phyloP scores from a whole-genome alignment of 2,888 invertebrate species.

The Priapulus caudatus region DNA sequence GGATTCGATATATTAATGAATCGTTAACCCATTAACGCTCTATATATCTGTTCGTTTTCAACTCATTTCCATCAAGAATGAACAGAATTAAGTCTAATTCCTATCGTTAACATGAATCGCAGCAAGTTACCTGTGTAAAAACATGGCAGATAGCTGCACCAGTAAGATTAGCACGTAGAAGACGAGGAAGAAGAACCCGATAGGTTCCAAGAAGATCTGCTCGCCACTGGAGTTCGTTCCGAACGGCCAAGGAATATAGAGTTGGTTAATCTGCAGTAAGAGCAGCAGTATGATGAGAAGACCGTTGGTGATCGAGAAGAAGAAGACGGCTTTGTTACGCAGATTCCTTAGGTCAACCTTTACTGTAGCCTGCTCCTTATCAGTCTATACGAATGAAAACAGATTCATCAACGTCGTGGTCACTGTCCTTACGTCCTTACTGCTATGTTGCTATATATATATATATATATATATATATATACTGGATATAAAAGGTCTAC shows the following conservation, averaged over 20 bases:
- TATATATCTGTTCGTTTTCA: no score
- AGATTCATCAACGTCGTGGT: no score
- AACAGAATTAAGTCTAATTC: no score
- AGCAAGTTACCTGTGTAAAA: slow-evolving; percentile 72
- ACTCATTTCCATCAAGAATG: no score
- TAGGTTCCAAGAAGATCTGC: slow-evolving; percentile 71
- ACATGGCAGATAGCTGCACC: slow-evolving; percentile 92
- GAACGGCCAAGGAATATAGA: slow-evolving; percentile 91
- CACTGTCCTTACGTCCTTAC: no score
- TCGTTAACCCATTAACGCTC: no score
- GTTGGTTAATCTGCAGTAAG: slow-evolving; percentile 93
- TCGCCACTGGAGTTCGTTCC: slow-evolving; percentile 50
- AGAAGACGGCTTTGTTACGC: slow-evolving; percentile 84
- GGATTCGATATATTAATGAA: no score
- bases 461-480: no score
- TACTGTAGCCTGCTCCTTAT: slow-evolving; percentile 43
- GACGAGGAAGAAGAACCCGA: slow-evolving; percentile 89
- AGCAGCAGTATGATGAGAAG: slow-evolving; percentile 97
- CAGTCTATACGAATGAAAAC: neutral
- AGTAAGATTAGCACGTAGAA: slow-evolving; percentile 92
- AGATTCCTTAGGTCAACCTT: slow-evolving; percentile 81
- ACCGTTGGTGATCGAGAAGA: slow-evolving; percentile 96
- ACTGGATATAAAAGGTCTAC: no score
- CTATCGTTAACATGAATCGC: no score
- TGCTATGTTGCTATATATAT: no score